These are phyloP conservation scores for Drosophila repleta DNA, from an alignment of 1,140 invertebrate species.

Conservation along the genomic window DNA sequence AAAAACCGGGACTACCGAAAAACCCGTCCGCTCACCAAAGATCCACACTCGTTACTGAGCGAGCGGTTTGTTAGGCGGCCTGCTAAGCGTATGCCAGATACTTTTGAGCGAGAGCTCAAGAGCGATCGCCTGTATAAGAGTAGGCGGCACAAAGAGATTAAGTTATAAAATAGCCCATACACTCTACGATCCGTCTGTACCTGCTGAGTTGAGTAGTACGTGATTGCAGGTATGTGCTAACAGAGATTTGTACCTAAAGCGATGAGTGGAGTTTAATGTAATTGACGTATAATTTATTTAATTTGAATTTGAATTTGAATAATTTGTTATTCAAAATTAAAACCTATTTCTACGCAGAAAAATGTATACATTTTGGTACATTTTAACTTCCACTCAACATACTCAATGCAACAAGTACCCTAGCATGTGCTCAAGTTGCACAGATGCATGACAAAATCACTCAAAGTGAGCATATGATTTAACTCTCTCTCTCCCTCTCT, in stretches of 20 bases:
- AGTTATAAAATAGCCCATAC: slow-evolving; percentile 10
- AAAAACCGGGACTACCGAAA: slow-evolving; percentile 43
- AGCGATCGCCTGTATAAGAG: slow-evolving; percentile 16
- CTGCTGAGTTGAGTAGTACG: background rate
- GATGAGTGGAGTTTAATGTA: background rate
- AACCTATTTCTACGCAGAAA: too few species aligned
- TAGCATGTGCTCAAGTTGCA: background rate
- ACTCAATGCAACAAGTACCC: background rate
- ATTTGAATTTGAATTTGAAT: too few species aligned
- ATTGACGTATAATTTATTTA: background rate
- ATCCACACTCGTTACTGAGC: slow-evolving; percentile 51
- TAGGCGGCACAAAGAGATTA: background rate
- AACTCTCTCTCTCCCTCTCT: too few species aligned
- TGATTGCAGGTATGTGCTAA: background rate
- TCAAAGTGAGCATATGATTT: background rate
- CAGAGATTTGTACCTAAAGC: slow-evolving; percentile 1
- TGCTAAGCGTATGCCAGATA: slow-evolving; percentile 29
- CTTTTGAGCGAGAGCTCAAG: slow-evolving; percentile 13
- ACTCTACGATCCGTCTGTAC: slow-evolving; percentile 4
- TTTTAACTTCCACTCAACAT: too few species aligned
- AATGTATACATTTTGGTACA: too few species aligned
- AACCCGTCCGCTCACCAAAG: slow-evolving; percentile 54
- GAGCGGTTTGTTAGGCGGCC: background rate
- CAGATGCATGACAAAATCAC: background rate
- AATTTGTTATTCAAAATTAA: too few species aligned